Conservation (phyloP, 2,888 invertebrate genomes). For the Dendrolimus houi region DNA sequence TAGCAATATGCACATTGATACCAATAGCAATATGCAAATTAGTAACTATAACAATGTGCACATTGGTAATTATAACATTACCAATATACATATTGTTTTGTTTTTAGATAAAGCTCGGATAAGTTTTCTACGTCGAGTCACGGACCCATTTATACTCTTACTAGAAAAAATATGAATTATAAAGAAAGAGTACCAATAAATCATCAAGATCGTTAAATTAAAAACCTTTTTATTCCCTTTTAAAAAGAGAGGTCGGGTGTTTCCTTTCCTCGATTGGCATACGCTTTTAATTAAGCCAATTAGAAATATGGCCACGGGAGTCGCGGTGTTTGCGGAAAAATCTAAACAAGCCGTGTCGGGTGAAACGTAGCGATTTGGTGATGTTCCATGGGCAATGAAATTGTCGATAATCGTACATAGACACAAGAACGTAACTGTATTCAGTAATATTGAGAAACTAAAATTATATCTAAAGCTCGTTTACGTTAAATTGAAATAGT, state of each 20-base stretch:
- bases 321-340: slow-evolving; percentile 66
- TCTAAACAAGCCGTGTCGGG: slow-evolving; percentile 61
- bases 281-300: slow-evolving; percentile 71
- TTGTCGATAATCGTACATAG: neutral
- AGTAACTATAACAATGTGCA: no score
- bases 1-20: no score
- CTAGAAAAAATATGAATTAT: neutral
- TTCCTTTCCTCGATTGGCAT: slow-evolving; percentile 38
- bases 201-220: slow-evolving; percentile 1
- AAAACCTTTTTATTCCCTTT: neutral
- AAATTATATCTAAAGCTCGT: no score
- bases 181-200: neutral
- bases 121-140: no score
- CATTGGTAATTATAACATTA: no score
- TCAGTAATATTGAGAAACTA: no score
- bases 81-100: no score
- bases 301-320: slow-evolving; percentile 56
- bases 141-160: no score
- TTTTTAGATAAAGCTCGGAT: no score
- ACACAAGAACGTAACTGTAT: no score
- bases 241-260: slow-evolving; percentile 8
- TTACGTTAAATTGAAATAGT: no score
- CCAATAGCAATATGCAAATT: no score
- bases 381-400: neutral
- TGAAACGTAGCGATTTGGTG: slow-evolving; percentile 25